Base-by-base conservation (phyloP, 2,888 invertebrate genomes). In the Cephalotes varians region DNA sequence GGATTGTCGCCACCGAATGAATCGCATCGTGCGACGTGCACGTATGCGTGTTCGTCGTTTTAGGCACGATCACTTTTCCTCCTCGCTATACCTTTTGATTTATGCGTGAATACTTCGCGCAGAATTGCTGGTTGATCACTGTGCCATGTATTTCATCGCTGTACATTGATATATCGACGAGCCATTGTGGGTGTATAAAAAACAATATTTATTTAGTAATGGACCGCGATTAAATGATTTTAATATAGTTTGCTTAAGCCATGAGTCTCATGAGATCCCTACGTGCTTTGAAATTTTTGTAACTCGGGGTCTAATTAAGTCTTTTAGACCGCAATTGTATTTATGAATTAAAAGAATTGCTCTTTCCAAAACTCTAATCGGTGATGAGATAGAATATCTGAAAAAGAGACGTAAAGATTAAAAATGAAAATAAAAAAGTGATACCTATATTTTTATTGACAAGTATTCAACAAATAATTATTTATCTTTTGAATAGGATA, bases 1-100 rank as follows among this genome's bases (percentile, higher is more conserved):
- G 88, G 87, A 85, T 87, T 79, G 83, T 69, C 83, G 85, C 86
- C 84, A 86, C 82, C 81, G 87, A 81, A 84, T 82, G 71, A 83
- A 89, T 87, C 85, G 62, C 31, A 83, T 86, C 85, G 49, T 81
- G 67, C 82, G 82, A 58, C 62, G 28, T 21, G 18, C n/a, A 2
- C 18, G 15, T 71, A 64, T 65, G 28, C 37, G 21, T 37, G 67
- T 81, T 80, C 60, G 34, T 79, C 79, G 77, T 81, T 54, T 85
- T 74, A 62, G 54, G 31, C 71, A 83, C 82, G 67, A 49, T 54
- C 82, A 84, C 82, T 85, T 83, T 85, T 83, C 80, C 74, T 82
- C 73, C 64, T 79, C 71, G 85, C 49, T 60, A 65, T 79, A 31
- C 56, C 44, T 79, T 58, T 71, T 54, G 40, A 77, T 71, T 18